These are phyloP conservation scores for Lasius fuliginosus DNA, from an alignment of 2,888 invertebrate genomes.

Conservation along the genomic window DNA sequence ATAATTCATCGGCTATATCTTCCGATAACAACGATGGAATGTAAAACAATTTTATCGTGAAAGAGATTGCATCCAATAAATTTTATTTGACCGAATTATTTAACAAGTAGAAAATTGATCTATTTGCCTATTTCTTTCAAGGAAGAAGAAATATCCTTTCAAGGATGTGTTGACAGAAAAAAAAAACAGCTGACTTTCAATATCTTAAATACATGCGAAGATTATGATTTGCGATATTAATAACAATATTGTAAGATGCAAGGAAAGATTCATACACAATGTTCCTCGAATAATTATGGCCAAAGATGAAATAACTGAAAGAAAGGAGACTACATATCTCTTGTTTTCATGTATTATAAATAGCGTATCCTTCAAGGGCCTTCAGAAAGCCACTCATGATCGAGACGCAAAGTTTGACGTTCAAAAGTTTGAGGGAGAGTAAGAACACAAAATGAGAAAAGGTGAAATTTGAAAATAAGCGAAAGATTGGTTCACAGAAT, in stretches of 20 bases:
- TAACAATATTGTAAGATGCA: slow-evolving; percentile 69
- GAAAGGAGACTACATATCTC: slow-evolving; percentile 78
- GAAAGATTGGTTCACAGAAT: slow-evolving; percentile 71
- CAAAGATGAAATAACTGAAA: slow-evolving; percentile 63
- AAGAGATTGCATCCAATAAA: slow-evolving; percentile 8
- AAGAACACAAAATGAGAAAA: slow-evolving; percentile 55
- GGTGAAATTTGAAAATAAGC: slow-evolving; percentile 54
- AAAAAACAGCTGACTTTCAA: slow-evolving; percentile 16
- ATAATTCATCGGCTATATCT: slow-evolving; percentile 37
- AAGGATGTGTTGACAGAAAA: neutral
- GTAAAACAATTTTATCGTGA: slow-evolving; percentile 22
- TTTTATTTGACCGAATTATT: slow-evolving; percentile 14
- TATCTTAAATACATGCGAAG: slow-evolving; percentile 15
- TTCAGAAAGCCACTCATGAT: slow-evolving; percentile 63
- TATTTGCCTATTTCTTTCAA: slow-evolving; percentile 48
- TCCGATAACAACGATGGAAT: slow-evolving; percentile 14
- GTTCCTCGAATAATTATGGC: slow-evolving; percentile 61
- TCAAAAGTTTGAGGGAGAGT: slow-evolving; percentile 55
- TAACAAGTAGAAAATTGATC: slow-evolving; percentile 56
- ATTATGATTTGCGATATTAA: slow-evolving; percentile 69
- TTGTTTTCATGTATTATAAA: slow-evolving; percentile 76
- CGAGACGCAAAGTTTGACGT: slow-evolving; percentile 59
- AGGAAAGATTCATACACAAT: slow-evolving; percentile 57
- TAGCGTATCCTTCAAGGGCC: slow-evolving; percentile 67
- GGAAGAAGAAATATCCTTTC: neutral